Conservation (phyloP, 2,113 vertebrate genomes). For the Zosterops lateralis region DNA sequence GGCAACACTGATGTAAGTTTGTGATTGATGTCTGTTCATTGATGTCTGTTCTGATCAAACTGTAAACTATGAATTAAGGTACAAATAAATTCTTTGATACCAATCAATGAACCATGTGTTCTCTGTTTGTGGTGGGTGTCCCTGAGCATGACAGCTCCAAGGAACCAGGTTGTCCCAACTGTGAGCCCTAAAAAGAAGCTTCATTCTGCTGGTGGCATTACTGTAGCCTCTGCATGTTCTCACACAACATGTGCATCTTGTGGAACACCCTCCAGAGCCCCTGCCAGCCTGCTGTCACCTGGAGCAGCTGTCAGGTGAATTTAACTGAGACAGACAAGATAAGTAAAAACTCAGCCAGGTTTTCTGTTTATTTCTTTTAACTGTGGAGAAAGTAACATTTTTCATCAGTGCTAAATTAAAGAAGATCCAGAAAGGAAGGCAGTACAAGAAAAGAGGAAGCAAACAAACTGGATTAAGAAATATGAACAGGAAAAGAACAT, state of each 20-base stretch:
- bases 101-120: rapidly evolving
- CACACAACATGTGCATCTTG: rapidly evolving
- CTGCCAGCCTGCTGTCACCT: neutral
- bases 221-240: neutral
- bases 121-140: neutral
- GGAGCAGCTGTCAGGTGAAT: rapidly evolving
- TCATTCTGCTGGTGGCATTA: neutral
- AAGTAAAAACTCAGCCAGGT: neutral
- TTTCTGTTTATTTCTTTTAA: slow-evolving; percentile 7
- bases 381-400: neutral
- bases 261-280: rapidly evolving
- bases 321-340: neutral
- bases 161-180: neutral
- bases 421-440: neutral
- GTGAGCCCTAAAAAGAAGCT: rapidly evolving
- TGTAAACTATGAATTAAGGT: neutral
- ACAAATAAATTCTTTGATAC: neutral
- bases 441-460: neutral
- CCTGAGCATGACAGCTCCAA: neutral
- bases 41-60: neutral
- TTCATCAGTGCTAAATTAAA: neutral
- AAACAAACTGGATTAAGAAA: neutral
- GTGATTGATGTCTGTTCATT: too few relatives aligned
- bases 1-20: rapidly evolving
- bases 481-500: neutral